These are phyloP conservation scores for Drosophila pectinifera DNA, from an alignment of 1,140 invertebrate genomes.

Conservation along the genomic window DNA sequence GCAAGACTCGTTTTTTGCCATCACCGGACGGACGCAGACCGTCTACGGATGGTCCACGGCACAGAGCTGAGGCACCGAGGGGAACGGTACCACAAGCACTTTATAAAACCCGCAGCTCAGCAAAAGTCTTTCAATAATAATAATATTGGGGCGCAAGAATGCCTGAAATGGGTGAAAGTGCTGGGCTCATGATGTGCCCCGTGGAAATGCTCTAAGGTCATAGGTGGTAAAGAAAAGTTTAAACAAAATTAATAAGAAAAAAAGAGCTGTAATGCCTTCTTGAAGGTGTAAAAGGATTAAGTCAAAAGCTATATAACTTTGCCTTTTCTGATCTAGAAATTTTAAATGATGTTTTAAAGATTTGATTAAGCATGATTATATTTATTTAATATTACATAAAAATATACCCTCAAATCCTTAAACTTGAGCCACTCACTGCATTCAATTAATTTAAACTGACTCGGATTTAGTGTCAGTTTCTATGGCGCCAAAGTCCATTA, in stretches of 20 bases:
- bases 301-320: too few species aligned
- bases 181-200: constrained; percentile 2
- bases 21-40: constrained; percentile 55
- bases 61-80: constrained; percentile 7
- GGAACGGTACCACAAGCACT: constrained; percentile 64
- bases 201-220: constrained; percentile 9
- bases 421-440: neutral
- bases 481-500: constrained; percentile 28
- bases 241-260: neutral
- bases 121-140: constrained; percentile 78
- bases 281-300: too few species aligned
- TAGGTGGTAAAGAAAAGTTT: constrained; percentile 11
- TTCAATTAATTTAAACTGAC: constrained; percentile 16
- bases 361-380: too few species aligned
- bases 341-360: too few species aligned
- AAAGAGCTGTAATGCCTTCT: neutral
- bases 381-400: neutral
- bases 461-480: constrained; percentile 21
- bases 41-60: constrained; percentile 16
- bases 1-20: constrained; percentile 79
- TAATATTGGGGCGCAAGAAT: constrained; percentile 71
- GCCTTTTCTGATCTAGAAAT: too few species aligned
- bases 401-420: neutral
- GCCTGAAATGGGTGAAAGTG: constrained; percentile 58
- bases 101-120: constrained; percentile 74